Conservation (phyloP, 2,797 vertebrate genomes). For the Acipenser oxyrinchus region DNA sequence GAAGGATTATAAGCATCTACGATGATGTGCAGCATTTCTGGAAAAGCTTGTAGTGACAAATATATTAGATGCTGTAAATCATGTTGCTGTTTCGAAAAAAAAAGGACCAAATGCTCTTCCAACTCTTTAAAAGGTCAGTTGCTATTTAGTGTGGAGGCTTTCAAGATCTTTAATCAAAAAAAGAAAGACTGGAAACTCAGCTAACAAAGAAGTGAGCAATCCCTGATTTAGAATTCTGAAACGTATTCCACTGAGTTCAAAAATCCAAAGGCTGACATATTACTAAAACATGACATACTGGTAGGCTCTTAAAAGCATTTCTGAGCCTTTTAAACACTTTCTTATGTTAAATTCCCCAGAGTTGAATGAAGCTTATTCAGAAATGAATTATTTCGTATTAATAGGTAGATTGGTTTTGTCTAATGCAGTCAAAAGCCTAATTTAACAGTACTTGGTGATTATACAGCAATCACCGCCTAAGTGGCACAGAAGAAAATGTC, state of each 20-base stretch:
- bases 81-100: not conserved
- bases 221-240: not conserved
- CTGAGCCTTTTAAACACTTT: slow-evolving; percentile 2
- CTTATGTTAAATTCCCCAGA: not conserved
- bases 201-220: not conserved
- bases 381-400: slow-evolving; percentile 8
- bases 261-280: not conserved
- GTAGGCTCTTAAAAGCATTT: not conserved
- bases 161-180: no score
- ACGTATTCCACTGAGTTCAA: not conserved
- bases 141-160: not conserved
- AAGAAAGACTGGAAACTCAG: not conserved
- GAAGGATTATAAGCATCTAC: no score
- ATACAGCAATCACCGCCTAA: no score
- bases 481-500: no score
- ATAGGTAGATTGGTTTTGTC: not conserved
- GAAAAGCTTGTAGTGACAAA: no score
- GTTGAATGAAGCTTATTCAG: not conserved
- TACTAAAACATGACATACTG: not conserved
- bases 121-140: slow-evolving; percentile 5
- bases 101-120: slow-evolving; percentile 5
- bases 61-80: no score
- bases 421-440: not conserved
- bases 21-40: no score
- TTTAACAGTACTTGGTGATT: no score